Evolutionary conservation across 2,888 invertebrate species (phyloP), one percentile per base, ranked within the genome.

Genomic region (Drosophila demipolita): DNA sequence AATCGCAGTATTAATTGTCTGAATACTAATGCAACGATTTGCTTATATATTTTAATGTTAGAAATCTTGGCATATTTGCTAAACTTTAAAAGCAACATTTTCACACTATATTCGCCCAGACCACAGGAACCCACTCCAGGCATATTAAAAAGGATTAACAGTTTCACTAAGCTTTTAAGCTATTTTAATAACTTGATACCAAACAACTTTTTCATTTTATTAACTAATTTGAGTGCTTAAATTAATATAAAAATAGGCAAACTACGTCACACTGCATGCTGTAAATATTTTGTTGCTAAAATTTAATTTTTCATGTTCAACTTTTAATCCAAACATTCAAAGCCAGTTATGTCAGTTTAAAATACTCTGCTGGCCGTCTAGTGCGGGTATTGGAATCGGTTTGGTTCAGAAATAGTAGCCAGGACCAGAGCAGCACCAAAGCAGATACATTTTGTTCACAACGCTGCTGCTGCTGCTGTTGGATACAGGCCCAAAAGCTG

Each of bases 361-460:
- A 63, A 58, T n/a, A 32, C 73, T 35, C 52, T 12, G 8, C 33
- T n/a, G 11, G 4, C 1, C 3, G 29, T 26, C 9, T 20, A 64
- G 71, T 48, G 8, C 36, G 60, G 77, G 66, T 71, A 76, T 70
- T 38, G 33, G 1, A 26, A 33, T 17, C 40, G 36, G 70, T 53
- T 75, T 76, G 69, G 74, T 63, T 81, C 80, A 67, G 59, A 80
- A 72, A 58, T 57, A 52, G 59, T 49, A 61, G 65, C 57, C 59
- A 45, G 40, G 40, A 42, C 50, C 61, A 59, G 45, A 45, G 45
- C 20, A 15, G 45, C 23, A 63, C 49, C 53, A 42, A 68, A 77
- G 60, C 78, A 78, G 78, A 78, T 80, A 78, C 81, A 81, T 73
- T 77, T 80, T 72, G 81, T 59, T 65, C 72, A 58, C 71, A 75